These are phyloP conservation scores for Parazoanthus darwini DNA, from an alignment of 92 coral and sea anemone species.

Conservation along the genomic window DNA sequence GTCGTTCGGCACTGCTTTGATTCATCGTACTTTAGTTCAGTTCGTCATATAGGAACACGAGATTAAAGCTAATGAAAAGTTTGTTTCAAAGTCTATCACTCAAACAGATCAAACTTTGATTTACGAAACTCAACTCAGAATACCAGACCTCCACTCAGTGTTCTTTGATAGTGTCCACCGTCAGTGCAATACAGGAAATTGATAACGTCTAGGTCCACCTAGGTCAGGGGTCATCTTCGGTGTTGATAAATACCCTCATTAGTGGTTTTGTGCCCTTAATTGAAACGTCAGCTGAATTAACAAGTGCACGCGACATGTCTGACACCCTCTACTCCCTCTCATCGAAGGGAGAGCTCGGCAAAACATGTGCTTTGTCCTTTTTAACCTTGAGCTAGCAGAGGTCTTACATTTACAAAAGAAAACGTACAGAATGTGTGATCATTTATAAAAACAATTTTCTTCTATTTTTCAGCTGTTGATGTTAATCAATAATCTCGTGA, in stretches of 20 bases:
- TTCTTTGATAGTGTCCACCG: background rate
- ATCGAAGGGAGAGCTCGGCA: background rate
- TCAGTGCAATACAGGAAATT: constrained; percentile 12
- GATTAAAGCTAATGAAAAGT: no score
- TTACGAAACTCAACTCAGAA: background rate
- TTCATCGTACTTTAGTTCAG: background rate
- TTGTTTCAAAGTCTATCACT: background rate
- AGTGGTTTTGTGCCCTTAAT: background rate
- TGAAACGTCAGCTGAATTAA: background rate
- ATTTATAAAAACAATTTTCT: no score
- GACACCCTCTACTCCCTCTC: no score
- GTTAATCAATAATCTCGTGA: no score
- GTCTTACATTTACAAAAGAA: no score
- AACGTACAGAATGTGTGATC: no score
- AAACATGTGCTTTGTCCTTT: background rate
- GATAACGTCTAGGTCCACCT: constrained; percentile 14
- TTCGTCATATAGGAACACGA: background rate
- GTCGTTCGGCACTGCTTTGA: background rate
- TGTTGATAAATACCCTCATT: background rate
- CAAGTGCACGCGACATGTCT: background rate
- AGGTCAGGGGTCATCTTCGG: constrained; percentile 18
- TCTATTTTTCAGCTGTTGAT: no score
- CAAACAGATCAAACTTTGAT: background rate
- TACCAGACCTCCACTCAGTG: background rate
- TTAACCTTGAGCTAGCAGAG: no score